Conservation (phyloP, 2,888 invertebrate species). For the Plebejus argus region DNA sequence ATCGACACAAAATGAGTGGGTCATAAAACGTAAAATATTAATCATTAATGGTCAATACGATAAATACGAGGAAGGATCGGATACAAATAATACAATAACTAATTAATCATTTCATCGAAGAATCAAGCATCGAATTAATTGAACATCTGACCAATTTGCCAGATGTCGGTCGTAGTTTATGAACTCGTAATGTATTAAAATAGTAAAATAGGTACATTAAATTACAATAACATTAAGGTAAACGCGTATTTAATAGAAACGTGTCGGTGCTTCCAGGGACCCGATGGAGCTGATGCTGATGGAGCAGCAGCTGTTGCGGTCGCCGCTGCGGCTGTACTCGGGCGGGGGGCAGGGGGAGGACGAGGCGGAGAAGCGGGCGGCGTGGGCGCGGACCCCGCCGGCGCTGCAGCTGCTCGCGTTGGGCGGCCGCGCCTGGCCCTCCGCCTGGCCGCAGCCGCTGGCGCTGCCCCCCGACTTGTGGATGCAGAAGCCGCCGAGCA, state of each 20-base stretch:
- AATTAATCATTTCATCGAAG: too few species aligned
- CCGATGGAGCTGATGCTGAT: conserved; percentile 90
- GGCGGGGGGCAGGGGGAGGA: conserved; percentile 80
- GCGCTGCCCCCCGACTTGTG: conserved; percentile 93
- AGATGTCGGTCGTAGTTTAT: conserved; percentile 4
- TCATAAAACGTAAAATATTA: not conserved
- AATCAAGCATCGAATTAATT: not conserved
- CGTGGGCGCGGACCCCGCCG: conserved; percentile 77
- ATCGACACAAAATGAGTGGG: not conserved
- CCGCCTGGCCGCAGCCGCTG: conserved; percentile 91
- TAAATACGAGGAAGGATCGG: not conserved
- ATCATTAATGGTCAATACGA: not conserved
- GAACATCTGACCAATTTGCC: not conserved
- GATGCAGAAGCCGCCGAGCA: conserved; percentile 90
- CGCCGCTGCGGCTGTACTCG: conserved; percentile 84
- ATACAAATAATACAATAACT: too few species aligned
- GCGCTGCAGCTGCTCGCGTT: conserved; percentile 72
- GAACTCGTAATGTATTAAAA: not conserved
- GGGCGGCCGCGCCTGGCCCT: conserved; percentile 89
- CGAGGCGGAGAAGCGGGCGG: conserved; percentile 79
- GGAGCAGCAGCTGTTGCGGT: conserved; percentile 87
- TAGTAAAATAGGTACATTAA: too few species aligned
- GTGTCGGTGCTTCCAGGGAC: conserved; percentile 79
- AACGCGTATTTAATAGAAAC: conserved; percentile 17
- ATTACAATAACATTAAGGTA: not conserved